Evolutionary conservation across 2,797 vertebrate genomes (phyloP).

Genomic region (Anguilla marmorata): DNA sequence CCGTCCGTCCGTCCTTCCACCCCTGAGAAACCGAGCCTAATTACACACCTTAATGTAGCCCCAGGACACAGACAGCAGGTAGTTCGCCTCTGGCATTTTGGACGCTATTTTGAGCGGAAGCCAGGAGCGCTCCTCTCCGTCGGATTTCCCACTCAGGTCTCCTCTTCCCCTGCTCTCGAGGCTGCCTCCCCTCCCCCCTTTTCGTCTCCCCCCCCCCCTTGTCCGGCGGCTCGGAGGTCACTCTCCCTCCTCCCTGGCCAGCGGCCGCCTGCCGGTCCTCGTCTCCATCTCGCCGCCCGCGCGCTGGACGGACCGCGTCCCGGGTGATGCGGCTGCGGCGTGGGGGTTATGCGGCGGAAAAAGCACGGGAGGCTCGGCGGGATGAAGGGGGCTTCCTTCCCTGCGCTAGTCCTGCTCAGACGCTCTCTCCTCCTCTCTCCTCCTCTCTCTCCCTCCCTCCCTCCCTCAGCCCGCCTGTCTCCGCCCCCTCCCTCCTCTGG

Average conservation of each 20-base stretch:
- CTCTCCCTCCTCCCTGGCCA: slow-evolving; percentile 47
- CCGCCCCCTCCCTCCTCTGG: slow-evolving; percentile 42
- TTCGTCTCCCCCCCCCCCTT: slow-evolving; percentile 46
- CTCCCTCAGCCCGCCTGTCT: slow-evolving; percentile 37
- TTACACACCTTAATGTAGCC: slow-evolving; percentile 96
- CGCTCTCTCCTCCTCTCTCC: slow-evolving; percentile 42
- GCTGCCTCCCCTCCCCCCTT: slow-evolving; percentile 30
- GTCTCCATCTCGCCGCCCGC: slow-evolving; percentile 41
- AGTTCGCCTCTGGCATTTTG: slow-evolving; percentile 97
- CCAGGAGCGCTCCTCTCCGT: slow-evolving; percentile 59
- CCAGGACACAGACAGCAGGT: slow-evolving; percentile 94
- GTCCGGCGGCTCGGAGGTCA: slow-evolving; percentile 42
- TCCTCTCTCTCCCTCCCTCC: slow-evolving; percentile 41
- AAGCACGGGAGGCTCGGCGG: slow-evolving; percentile 34
- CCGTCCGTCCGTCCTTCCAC: background rate
- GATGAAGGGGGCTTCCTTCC: slow-evolving; percentile 57
- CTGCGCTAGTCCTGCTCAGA: slow-evolving; percentile 50
- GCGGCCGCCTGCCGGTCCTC: slow-evolving; percentile 48
- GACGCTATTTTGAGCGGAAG: slow-evolving; percentile 63
- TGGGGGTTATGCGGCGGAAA: slow-evolving; percentile 34
- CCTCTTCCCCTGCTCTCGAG: slow-evolving; percentile 37
- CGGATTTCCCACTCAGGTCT: slow-evolving; percentile 58
- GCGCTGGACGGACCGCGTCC: slow-evolving; percentile 45
- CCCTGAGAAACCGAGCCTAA: background rate
- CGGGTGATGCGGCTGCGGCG: slow-evolving; percentile 52